phyloP scores from a whole-genome alignment of 2,888 invertebrate genomes.

The Nipponacmea schrenckii region DNA sequence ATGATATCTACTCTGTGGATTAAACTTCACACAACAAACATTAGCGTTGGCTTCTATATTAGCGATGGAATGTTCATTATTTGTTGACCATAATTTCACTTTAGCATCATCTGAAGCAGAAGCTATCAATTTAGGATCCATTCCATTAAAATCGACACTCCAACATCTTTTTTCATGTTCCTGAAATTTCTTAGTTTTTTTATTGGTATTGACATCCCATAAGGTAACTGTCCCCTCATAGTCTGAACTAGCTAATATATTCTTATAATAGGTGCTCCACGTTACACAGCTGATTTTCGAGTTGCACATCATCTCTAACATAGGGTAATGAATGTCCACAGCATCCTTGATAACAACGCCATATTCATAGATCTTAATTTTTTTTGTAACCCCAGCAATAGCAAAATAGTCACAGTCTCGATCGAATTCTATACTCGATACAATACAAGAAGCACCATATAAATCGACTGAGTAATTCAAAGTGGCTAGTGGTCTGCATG shows the following conservation, averaged over 20 bases:
- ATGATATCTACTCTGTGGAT: conserved; percentile 85
- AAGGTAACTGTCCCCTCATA: conserved; percentile 93
- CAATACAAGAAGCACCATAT: conserved; percentile 74
- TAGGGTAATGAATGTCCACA: conserved; percentile 91
- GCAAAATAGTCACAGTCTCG: conserved; percentile 95
- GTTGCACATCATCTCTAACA: conserved; percentile 88
- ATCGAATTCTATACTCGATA: conserved; percentile 90
- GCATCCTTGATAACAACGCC: conserved; percentile 84
- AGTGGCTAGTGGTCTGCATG: conserved; percentile 84
- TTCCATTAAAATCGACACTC: conserved; percentile 94
- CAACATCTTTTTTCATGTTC: conserved; percentile 92
- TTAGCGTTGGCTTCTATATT: conserved; percentile 93
- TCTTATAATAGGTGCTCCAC: conserved; percentile 92
- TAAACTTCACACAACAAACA: conserved; percentile 94
- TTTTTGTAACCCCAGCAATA: conserved; percentile 93
- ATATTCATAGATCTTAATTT: conserved; percentile 92
- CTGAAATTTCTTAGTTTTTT: conserved; percentile 73
- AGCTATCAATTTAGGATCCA: conserved; percentile 88
- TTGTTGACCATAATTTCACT: conserved; percentile 92
- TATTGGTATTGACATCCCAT: conserved; percentile 87
- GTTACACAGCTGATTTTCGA: conserved; percentile 93
- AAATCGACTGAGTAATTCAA: conserved; percentile 90
- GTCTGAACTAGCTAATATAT: conserved; percentile 88
- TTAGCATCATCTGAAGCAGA: conserved; percentile 92
- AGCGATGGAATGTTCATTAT: conserved; percentile 85